These are phyloP conservation scores for Ctenochaetus hawaiiensis DNA, from an alignment of 2,797 vertebrate species.

Conservation along the genomic window DNA sequence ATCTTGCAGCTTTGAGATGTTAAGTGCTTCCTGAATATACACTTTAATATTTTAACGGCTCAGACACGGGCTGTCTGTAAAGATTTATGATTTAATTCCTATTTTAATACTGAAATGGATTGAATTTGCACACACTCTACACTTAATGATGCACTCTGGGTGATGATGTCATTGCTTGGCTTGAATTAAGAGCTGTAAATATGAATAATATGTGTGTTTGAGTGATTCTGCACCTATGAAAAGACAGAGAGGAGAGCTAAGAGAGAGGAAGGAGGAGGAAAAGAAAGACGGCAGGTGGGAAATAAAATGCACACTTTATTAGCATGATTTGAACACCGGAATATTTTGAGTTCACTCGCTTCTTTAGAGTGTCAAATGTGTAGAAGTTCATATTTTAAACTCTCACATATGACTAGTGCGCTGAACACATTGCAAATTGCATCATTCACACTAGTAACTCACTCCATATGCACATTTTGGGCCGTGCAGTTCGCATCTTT, in stretches of 20 bases:
- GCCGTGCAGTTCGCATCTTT: no score
- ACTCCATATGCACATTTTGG: no score
- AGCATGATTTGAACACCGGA: no score
- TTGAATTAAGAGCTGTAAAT: constrained; percentile 56
- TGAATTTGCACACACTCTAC: constrained; percentile 50
- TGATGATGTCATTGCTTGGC: constrained; percentile 58
- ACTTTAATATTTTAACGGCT: constrained; percentile 59
- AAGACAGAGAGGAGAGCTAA: not conserved
- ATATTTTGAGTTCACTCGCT: no score
- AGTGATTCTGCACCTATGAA: constrained; percentile 6
- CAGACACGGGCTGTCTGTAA: constrained; percentile 36
- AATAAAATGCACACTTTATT: not conserved
- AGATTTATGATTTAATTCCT: constrained; percentile 68
- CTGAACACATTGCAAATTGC: no score
- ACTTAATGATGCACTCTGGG: constrained; percentile 62
- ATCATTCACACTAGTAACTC: no score
- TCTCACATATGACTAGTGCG: no score
- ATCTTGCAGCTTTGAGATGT: constrained; percentile 35
- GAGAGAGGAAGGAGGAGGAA: not conserved
- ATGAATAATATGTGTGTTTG: constrained; percentile 50
- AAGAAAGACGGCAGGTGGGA: not conserved
- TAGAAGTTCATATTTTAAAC: no score
- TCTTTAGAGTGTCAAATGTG: no score
- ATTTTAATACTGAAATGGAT: constrained; percentile 65
- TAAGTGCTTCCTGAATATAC: constrained; percentile 58